A percentile compares a stretch with the other conserved stretches of the same genome.
Evolutionary conservation across 1,140 invertebrate genomes (phyloP).

Genomic region (Papilio polyxenes): DNA sequence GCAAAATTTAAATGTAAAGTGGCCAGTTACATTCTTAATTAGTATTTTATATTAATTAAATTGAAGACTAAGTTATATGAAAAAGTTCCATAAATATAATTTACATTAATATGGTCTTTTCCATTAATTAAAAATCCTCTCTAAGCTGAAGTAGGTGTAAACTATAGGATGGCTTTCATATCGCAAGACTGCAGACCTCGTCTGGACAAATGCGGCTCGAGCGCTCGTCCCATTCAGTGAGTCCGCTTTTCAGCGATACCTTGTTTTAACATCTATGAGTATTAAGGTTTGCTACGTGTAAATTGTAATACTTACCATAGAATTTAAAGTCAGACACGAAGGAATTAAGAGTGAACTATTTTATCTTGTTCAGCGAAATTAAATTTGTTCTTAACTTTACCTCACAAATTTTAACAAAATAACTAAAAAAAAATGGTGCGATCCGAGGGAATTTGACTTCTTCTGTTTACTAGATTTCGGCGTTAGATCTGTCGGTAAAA

Average conservation of each 20-base stretch:
- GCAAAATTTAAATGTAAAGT: background rate
- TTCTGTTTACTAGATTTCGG: too few relatives aligned
- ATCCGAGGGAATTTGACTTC: too few relatives aligned
- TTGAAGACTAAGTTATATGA: background rate
- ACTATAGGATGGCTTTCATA: conserved; percentile 25
- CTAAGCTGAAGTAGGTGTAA: background rate
- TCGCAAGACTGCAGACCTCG: conserved; percentile 31
- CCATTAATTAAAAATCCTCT: conserved; percentile 20
- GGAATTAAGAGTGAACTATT: background rate
- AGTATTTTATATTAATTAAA: background rate
- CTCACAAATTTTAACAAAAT: too few relatives aligned
- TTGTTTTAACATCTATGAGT: conserved; percentile 21
- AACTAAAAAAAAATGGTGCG: too few relatives aligned
- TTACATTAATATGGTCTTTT: background rate
- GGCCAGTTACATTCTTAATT: background rate
- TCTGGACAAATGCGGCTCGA: conserved; percentile 33
- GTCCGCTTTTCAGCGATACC: conserved; percentile 11
- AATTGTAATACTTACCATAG: background rate
- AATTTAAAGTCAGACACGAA: background rate
- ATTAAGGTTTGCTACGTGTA: conserved; percentile 11
- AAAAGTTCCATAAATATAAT: background rate
- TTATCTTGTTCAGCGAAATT: background rate
- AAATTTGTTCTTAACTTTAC: background rate
- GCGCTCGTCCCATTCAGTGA: conserved; percentile 21
- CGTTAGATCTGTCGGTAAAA: too few relatives aligned